phyloP scores from a whole-genome alignment of 2,888 invertebrate species.

The Noctua comes region DNA sequence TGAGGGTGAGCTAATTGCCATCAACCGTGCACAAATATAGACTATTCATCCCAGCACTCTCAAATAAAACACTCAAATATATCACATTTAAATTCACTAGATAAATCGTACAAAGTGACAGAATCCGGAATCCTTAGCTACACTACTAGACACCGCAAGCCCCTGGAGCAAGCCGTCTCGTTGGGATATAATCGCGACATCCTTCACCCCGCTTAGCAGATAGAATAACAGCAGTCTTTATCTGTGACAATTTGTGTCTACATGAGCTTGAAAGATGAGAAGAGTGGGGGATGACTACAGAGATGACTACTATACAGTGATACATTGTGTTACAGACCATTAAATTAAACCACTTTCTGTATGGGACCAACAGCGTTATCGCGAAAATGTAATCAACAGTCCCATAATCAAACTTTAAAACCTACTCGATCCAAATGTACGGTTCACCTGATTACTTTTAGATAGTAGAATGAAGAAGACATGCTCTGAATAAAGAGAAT shows the following conservation, averaged over 20 bases:
- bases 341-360: too few species aligned
- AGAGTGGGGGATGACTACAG: neutral
- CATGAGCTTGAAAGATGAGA: neutral
- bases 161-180: conserved; percentile 27
- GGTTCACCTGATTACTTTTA: neutral
- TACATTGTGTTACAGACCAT: too few species aligned
- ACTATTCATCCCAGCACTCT: neutral
- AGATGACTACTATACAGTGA: neutral
- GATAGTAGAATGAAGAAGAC: neutral
- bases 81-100: neutral
- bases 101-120: conserved; percentile 19
- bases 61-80: conserved; percentile 4
- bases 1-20: neutral
- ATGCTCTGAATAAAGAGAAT: neutral
- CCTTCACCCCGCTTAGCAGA: conserved; percentile 22
- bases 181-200: conserved; percentile 40
- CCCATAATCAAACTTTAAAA: too few species aligned
- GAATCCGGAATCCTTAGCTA: neutral
- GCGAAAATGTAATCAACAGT: too few species aligned
- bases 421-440: too few species aligned
- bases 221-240: conserved; percentile 23
- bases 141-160: conserved; percentile 12
- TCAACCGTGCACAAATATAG: too few species aligned
- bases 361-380: too few species aligned
- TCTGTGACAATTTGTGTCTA: conserved; percentile 21